phyloP scores from a whole-genome alignment of 2,888 invertebrate species.

The Steinernema scapterisci region DNA sequence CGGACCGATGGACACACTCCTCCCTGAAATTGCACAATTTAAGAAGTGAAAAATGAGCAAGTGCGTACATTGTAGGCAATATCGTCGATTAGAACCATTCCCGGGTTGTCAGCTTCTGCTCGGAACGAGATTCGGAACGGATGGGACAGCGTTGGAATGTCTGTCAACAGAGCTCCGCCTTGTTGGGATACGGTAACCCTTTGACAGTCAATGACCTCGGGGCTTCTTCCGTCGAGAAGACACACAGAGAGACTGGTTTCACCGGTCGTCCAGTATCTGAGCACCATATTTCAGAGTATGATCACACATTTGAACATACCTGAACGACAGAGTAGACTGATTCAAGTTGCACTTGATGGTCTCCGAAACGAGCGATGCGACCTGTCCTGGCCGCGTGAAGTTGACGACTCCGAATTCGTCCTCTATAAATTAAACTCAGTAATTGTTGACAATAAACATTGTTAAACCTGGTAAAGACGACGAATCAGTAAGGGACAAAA shows the following conservation, averaged over 20 bases:
- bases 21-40: neutral
- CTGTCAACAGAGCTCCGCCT: conserved; percentile 13
- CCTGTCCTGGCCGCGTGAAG: conserved; percentile 4
- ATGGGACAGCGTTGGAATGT: conserved; percentile 12
- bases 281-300: conserved; percentile 25
- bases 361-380: neutral
- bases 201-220: conserved; percentile 27
- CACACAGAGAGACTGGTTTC: conserved; percentile 11
- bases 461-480: neutral
- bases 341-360: conserved; percentile 15
- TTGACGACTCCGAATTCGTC: conserved; percentile 20
- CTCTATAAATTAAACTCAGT: neutral
- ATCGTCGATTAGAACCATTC: conserved; percentile 55
- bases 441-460: neutral
- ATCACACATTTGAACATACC: neutral
- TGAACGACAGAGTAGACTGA: conserved; percentile 11
- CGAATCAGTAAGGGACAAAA: conserved; percentile 56
- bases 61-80: conserved; percentile 40
- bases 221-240: conserved; percentile 17
- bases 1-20: conserved; percentile 1
- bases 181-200: conserved; percentile 9
- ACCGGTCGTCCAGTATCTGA: conserved; percentile 40
- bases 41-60: too few relatives aligned
- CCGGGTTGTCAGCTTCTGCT: conserved; percentile 51
- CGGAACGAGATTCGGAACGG: conserved; percentile 45